Percentiles rank a stretch among this genome's conserved stretches.
These are phyloP conservation scores for Hemistola chrysoprasaria DNA, from an alignment of 2,888 invertebrate genomes.

Conservation along the genomic window DNA sequence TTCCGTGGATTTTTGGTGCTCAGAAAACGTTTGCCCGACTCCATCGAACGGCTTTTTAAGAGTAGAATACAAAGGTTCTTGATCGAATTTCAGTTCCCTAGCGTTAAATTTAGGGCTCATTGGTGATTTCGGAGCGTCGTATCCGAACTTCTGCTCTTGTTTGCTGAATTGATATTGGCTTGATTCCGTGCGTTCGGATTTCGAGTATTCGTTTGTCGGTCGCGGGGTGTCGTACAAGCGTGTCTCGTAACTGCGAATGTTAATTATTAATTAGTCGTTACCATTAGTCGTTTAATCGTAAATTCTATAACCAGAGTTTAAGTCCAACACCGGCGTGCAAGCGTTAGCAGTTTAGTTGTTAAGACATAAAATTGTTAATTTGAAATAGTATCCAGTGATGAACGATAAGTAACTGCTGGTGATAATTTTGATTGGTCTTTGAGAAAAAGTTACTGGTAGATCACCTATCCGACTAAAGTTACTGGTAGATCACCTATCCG, in stretches of 20 bases:
- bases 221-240: conserved; percentile 79
- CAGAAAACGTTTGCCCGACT: conserved; percentile 65
- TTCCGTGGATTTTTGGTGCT: conserved; percentile 70
- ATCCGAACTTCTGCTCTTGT: conserved; percentile 60
- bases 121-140: conserved; percentile 66
- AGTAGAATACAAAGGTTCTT: conserved; percentile 69
- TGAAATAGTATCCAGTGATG: no score
- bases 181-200: conserved; percentile 58
- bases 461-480: no score
- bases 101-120: conserved; percentile 78
- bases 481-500: no score
- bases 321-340: conserved; percentile 31
- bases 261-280: conserved; percentile 41
- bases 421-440: no score
- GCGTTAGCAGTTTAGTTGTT: conserved; percentile 20
- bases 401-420: no score
- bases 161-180: conserved; percentile 47
- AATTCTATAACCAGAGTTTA: conserved; percentile 3
- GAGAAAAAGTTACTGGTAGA: no score
- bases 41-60: conserved; percentile 68
- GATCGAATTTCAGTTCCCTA: conserved; percentile 71
- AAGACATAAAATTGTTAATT: no score
- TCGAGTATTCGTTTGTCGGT: conserved; percentile 58
- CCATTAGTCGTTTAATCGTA: conserved; percentile 12
- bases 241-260: conserved; percentile 77